Evolutionary conservation across 2,888 invertebrate genomes (phyloP), one percentile per base, ranked within the genome.

Genomic region (Autographa gamma): DNA sequence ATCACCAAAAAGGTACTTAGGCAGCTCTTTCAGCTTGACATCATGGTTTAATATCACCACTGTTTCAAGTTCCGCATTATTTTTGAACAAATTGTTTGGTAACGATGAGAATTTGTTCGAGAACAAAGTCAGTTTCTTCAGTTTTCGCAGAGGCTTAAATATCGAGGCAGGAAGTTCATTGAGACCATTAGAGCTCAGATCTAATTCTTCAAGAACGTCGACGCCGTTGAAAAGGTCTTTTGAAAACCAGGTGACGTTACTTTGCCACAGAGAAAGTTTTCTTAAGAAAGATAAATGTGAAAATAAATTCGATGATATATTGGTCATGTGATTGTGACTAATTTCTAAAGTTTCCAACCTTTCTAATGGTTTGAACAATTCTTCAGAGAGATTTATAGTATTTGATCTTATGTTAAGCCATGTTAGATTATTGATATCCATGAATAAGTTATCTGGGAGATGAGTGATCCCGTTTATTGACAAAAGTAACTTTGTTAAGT

Each of bases 201-300:
- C 97, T 73, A 98, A 93, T 77, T 96, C 96, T 81, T 96, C 94
- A 6, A 98, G 92, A 0, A 96, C 96, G 41, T 95, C 92, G 3
- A 97, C 95, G 61, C 97, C 96, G 41, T 96, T 96, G 85, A 98
- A 97, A 73, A 96, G 95, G 70, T 96, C 95, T 74, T 96, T 94
- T 18, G 96, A 95, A 54, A 98, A 94, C 90, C 96, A 96, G 32
- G 93, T 96, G 68, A 98, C 92, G 80, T 96, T 96, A 87, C 98
- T 98, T 82, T 96, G 96, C 96, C 97, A 97, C 43, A 98, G 89
- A 82, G 97, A 97, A 65, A 98, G 91, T 62, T 96, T 95, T 67
- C 93, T 91, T 71, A 98, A 89, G 80, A 96, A 96, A 66, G 93
- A 94, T 81, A 97, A 93, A 88, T 96, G 96, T 48, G 96, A 93